Evolutionary conservation across 35 echinoderm and acorn worm species (phyloP).

Genomic region (Lytechinus pictus): DNA sequence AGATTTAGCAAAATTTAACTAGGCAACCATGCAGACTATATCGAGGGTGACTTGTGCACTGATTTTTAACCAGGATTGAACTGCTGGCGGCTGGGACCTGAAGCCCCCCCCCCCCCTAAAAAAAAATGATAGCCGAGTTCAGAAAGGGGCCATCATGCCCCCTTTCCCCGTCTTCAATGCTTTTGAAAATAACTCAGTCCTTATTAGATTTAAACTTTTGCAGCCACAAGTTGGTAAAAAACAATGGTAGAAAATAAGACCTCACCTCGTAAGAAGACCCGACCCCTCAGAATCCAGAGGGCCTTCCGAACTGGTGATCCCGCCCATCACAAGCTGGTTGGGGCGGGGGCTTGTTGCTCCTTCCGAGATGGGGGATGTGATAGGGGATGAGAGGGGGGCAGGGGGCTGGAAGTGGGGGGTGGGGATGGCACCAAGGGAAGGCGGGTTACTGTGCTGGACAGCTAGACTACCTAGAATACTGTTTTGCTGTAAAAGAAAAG

Average conservation of each 20-base stretch:
- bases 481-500: constrained; percentile 48
- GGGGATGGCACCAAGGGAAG: constrained; percentile 37
- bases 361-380: not conserved
- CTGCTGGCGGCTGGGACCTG: no score
- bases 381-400: constrained; percentile 7
- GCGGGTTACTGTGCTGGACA: constrained; percentile 58
- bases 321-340: constrained; percentile 68
- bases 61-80: no score
- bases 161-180: no score
- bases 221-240: no score
- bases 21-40: no score
- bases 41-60: no score
- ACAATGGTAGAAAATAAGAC: not conserved
- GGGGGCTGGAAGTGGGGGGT: constrained; percentile 41
- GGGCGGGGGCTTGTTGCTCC: constrained; percentile 31
- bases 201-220: no score
- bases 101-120: no score
- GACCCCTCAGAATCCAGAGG: constrained; percentile 73
- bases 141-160: no score
- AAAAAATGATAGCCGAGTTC: no score
- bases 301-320: constrained; percentile 79
- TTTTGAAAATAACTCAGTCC: no score
- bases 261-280: constrained; percentile 88
- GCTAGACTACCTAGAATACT: constrained; percentile 91
- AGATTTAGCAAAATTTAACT: no score